A percentile compares a stretch with the other conserved stretches of the same genome.
Conservation (phyloP, 1,140 invertebrate species). For the Drosophila tropicalis region DNA sequence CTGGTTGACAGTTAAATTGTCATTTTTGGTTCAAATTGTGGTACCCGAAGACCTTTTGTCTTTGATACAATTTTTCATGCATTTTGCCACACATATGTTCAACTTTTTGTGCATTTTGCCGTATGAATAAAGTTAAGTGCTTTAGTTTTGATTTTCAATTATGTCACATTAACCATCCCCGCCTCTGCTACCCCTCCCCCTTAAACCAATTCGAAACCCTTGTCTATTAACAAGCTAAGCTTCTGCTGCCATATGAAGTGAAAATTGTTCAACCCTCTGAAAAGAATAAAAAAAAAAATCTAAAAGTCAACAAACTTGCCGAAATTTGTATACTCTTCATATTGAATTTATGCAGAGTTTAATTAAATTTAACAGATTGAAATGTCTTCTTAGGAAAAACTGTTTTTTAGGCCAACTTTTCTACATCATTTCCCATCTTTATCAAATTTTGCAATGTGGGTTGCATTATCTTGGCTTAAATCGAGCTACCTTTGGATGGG, state of each 20-base stretch:
- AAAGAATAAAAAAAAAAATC: conserved; percentile 6
- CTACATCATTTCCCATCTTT: too few species aligned
- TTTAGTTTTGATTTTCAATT: conserved; percentile 83
- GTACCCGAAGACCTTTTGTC: conserved; percentile 21
- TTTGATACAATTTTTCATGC: conserved; percentile 28
- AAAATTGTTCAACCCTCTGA: conserved; percentile 65
- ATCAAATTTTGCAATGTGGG: too few species aligned
- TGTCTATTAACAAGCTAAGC: conserved; percentile 67
- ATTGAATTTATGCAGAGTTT: too few species aligned
- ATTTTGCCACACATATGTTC: conserved; percentile 65
- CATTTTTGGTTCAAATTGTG: conserved; percentile 57
- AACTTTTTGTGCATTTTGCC: conserved; percentile 74
- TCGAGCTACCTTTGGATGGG: too few species aligned
- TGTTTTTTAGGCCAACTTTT: too few species aligned
- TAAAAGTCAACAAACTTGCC: not conserved
- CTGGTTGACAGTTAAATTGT: conserved; percentile 79
- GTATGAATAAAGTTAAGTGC: conserved; percentile 75
- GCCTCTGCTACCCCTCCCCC: not conserved
- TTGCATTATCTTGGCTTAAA: too few species aligned
- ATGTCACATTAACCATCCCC: conserved; percentile 75
- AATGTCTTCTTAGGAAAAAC: too few species aligned
- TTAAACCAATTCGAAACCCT: not conserved
- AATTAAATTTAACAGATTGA: too few species aligned
- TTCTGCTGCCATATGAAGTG: conserved; percentile 40
- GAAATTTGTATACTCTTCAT: too few species aligned